Conservation (phyloP, 2,113 vertebrate species). For the Trinectes maculatus region DNA sequence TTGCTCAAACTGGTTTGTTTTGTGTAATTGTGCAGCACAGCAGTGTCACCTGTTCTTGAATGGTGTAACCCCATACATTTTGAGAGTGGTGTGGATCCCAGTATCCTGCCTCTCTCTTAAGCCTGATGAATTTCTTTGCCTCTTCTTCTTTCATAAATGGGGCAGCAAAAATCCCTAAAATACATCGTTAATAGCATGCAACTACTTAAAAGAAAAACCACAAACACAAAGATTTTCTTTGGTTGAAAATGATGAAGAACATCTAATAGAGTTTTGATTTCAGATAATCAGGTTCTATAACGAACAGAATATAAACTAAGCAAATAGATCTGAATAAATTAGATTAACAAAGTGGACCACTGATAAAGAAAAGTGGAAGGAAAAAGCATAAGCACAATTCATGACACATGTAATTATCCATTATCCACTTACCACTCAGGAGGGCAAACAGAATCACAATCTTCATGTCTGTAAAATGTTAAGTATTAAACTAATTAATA, state of each 20-base stretch:
- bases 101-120: conserved; percentile 70
- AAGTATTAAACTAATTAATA: not conserved
- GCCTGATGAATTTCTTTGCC: conserved; percentile 71
- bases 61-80: conserved; percentile 75
- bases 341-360: too few species aligned
- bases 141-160: conserved; percentile 70
- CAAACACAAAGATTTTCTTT: too few species aligned
- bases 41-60: conserved; percentile 71
- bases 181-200: not conserved
- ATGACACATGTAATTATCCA: too few species aligned
- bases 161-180: conserved; percentile 61
- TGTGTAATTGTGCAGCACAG: not conserved
- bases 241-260: too few species aligned
- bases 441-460: conserved; percentile 53
- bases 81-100: conserved; percentile 76
- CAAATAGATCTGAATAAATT: too few species aligned
- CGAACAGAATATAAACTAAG: too few species aligned
- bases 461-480: conserved; percentile 57
- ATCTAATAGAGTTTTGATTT: not conserved
- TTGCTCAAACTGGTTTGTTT: not conserved
- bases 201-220: not conserved
- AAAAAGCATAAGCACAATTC: too few species aligned
- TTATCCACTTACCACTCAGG: conserved; percentile 72
- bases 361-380: too few species aligned
- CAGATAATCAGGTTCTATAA: too few species aligned